A percentile compares a stretch with the other conserved stretches of the same genome.
Conservation (phyloP, 37 sponge, comb jelly and placozoan species). For the Spongilla lacustris region DNA sequence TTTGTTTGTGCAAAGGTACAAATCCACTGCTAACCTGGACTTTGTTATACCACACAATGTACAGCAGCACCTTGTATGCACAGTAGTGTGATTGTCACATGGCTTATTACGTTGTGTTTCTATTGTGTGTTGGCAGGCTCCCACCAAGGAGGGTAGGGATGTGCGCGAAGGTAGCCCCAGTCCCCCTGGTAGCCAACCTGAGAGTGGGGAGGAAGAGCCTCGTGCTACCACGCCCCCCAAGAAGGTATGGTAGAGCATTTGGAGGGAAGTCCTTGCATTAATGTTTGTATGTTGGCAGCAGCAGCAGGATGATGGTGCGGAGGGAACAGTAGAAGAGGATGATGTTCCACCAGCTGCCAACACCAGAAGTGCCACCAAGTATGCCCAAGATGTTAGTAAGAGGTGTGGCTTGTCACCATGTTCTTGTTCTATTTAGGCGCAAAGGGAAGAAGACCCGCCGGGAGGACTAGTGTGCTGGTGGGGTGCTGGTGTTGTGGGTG, state of each 20-base stretch:
- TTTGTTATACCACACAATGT: no score
- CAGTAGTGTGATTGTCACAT: no score
- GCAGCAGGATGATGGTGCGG: neutral
- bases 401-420: neutral
- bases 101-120: neutral
- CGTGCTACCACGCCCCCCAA: neutral
- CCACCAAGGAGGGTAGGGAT: neutral
- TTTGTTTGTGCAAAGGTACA: no score
- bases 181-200: neutral
- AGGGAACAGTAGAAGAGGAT: neutral
- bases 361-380: neutral
- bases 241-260: neutral
- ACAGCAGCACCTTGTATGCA: no score
- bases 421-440: neutral
- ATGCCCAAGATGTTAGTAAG: neutral
- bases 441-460: neutral
- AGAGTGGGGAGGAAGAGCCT: neutral
- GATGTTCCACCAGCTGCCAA: neutral
- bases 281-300: neutral
- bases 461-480: neutral
- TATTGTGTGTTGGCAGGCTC: neutral
- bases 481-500: neutral
- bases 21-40: no score
- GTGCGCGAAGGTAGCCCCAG: conserved; percentile 6
- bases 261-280: neutral